Base-by-base conservation (phyloP, 2,113 vertebrate genomes). In the Rutilus rutilus region DNA sequence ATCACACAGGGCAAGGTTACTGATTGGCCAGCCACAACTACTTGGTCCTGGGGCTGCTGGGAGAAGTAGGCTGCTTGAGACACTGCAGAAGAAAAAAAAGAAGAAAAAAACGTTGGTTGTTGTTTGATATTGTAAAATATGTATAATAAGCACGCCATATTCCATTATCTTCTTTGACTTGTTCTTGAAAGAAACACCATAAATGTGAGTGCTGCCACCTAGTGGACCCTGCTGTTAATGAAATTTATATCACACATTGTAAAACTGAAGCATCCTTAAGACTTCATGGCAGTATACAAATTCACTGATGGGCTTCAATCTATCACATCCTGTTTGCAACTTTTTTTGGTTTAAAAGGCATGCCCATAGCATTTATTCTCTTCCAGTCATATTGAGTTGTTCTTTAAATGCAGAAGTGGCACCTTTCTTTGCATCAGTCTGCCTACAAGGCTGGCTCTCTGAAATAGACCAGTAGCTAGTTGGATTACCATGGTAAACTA, bases 1-100 rank as follows among this genome's bases (percentile, higher is more conserved):
- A 97, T 95, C 71, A 95, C 95, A 33, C 97, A 98, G n/a, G 95
- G 95, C 25, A 97, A 92, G 2, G 95, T 96, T 82, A 97, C 96
- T 0, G 96, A 96, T 64, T 95, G 94, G 11, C 96, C 96, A 0
- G 96, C 88, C 33, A 97, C 92, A 23, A 96, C 95, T 69, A 96
- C 95, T 89, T 96, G 91, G 92, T 97, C 96, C 84, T 96, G 94
- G 1, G 97, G 97, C 89, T 97, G 96, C 91, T 97, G 96, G 84
- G 96, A 95, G 87, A 98, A 98, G 92, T 97, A 95, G 77, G 97
- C 96, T 6, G 93, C 95, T 87, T 92, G 87, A 77, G 93, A 95
- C 93, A 92, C 91, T 85, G 92, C 89, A 91, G 85, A 60, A 84
- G 19, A 81, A 65, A 69, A 80, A 47, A 65, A 39, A 2, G 65